Evolutionary conservation across 2,888 invertebrate genomes (phyloP), one percentile per base, ranked within the genome.

Genomic region (Plagodis pulveraria): DNA sequence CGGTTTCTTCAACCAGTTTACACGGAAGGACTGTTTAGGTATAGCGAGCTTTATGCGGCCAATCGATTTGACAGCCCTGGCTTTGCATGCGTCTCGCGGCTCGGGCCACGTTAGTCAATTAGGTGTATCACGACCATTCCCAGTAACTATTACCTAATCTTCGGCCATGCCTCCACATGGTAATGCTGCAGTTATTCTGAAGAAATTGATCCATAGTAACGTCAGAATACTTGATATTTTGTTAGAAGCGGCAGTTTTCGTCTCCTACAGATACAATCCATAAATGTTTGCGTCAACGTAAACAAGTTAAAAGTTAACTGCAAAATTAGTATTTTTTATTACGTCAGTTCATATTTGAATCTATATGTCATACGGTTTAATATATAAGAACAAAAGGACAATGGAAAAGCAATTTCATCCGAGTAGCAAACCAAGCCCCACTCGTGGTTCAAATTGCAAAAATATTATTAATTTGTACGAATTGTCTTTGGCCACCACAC

Each of bases 11-110:
- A 82, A 84, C 85, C 81, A 79, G 86, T 84, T 86, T 86, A 83
- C 78, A 76, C 83, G 86, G 87, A 88, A 88, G 86, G 82, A 87
- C 86, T 76, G 86, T 87, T 88, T 87, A 85, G 86, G 87, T 80
- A 78, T 68, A 78, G 76, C 76, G 69, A 68, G 76, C 77, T 83
- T 75, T 78, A 80, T 76, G 77, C 78, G 74, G 82, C 76, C 56
- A 52, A 77, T 81, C 81, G 78, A 79, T 76, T 78, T 85, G 87
- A 86, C 87, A 85, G 77, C 73, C 72, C 66, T 66, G 66, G 65
- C 80, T 82, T 82, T 83, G 82, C 80, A 79, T 80, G 77, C 79
- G 82, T 80, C 71, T 71, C 66, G 71, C 63, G 69, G 70, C 57
- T 46, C 34, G 42, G 34, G 9, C 38, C 72, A 72, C 74, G 72